Evolutionary conservation across 2,888 invertebrate genomes (phyloP).

Genomic region (Melieria crassipennis): DNA sequence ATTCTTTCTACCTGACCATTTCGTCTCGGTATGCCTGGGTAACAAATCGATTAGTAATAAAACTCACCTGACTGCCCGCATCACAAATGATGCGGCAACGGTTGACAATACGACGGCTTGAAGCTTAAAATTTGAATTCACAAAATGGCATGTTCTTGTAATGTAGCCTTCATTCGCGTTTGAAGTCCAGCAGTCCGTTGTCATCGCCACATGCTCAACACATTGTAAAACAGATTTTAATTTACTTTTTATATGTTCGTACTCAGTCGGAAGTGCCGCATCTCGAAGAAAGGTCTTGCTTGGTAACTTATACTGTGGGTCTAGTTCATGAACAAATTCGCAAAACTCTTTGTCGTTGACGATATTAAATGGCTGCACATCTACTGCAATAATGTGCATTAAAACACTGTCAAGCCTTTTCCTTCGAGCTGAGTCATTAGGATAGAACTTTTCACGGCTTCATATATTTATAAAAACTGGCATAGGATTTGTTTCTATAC

Average conservation of each 20-base stretch:
- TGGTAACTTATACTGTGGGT: constrained; percentile 50
- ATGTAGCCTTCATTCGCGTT: no score
- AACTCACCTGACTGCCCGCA: no score
- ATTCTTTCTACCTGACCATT: no score
- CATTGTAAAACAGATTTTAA: constrained; percentile 36
- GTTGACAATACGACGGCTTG: no score
- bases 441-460: background rate
- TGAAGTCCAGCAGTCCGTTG: no score
- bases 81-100: no score
- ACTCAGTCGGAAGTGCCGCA: constrained; percentile 21
- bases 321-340: constrained; percentile 47
- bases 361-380: constrained; percentile 53
- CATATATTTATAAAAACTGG: no score
- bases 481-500: no score
- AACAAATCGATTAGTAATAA: no score
- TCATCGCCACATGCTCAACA: constrained; percentile 32
- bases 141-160: no score
- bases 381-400: constrained; percentile 48
- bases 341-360: constrained; percentile 54
- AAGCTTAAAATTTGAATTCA: no score
- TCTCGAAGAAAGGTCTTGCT: constrained; percentile 46
- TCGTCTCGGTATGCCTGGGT: no score
- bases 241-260: constrained; percentile 16
- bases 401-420: constrained; percentile 37
- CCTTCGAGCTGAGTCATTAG: constrained; percentile 27